Evolutionary conservation across 92 coral and sea anemone genomes (phyloP).

Genomic region (Meandrina meandrites): DNA sequence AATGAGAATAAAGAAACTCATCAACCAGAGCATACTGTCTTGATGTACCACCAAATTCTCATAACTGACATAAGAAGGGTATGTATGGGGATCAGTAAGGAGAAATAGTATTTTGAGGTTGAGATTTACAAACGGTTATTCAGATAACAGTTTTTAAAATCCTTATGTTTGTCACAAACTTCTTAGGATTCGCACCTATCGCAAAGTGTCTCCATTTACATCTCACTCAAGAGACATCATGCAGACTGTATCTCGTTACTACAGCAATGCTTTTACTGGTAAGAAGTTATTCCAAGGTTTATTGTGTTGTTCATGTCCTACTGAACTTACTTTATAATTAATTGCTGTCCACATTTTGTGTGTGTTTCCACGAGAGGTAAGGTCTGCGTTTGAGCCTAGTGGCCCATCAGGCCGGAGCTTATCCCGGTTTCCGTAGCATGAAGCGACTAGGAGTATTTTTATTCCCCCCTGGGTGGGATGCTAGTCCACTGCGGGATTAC

Average conservation of each 20-base stretch:
- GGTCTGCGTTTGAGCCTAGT: neutral
- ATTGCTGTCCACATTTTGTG: too few species aligned
- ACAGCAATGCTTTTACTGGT: slow-evolving; percentile 96
- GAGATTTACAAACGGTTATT: too few species aligned
- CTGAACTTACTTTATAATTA: too few species aligned
- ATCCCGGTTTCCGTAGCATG: too few species aligned
- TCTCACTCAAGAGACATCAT: slow-evolving; percentile 97
- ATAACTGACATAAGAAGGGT: neutral
- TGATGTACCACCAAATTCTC: neutral
- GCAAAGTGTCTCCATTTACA: slow-evolving; percentile 94
- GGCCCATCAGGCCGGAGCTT: neutral
- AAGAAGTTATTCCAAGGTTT: slow-evolving; percentile 5
- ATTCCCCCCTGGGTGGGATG: too few species aligned
- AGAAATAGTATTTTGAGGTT: neutral
- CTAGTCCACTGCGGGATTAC: too few species aligned
- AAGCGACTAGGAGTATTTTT: too few species aligned
- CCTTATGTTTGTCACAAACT: neutral
- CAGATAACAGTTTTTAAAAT: too few species aligned
- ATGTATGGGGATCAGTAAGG: neutral
- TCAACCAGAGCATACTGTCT: neutral
- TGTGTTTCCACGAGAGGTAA: too few species aligned
- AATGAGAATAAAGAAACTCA: neutral
- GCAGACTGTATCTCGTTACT: slow-evolving; percentile 97
- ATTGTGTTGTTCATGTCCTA: neutral
- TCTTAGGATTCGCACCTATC: slow-evolving; percentile 91